Percentiles rank a stretch among this genome's conserved stretches.
phyloP scores from a whole-genome alignment of 2,797 vertebrate genomes.

The Thaleichthys pacificus region DNA sequence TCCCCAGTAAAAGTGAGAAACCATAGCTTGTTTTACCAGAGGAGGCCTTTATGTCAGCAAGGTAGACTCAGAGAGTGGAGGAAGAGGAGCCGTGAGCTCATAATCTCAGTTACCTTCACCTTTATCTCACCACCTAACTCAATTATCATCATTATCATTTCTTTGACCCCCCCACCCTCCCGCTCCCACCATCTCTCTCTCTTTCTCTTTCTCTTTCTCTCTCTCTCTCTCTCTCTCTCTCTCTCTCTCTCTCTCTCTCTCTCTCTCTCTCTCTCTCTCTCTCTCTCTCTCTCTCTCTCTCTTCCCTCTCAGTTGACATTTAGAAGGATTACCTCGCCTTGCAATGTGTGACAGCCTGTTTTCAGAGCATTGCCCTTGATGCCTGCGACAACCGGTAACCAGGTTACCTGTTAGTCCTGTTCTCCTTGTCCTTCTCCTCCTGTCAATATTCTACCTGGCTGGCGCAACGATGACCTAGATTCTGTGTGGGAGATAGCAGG shows the following conservation, averaged over 20 bases:
- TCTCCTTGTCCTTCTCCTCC: neutral
- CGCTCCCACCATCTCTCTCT: neutral
- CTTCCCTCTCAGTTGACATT: slow-evolving; percentile 3
- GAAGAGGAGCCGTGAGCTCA: slow-evolving; percentile 1
- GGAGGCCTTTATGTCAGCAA: slow-evolving; percentile 35
- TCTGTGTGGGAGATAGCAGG: slow-evolving; percentile 14
- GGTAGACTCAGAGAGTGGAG: slow-evolving; percentile 21
- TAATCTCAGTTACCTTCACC: neutral
- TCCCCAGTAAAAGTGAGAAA: slow-evolving; percentile 34
- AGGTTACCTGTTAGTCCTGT: slow-evolving; percentile 25
- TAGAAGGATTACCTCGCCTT: slow-evolving; percentile 11
- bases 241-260: neutral
- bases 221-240: neutral
- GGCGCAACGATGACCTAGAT: slow-evolving; percentile 62
- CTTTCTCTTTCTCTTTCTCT: neutral
- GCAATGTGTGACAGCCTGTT: slow-evolving; percentile 2
- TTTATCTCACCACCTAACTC: neutral
- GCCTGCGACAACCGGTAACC: slow-evolving; percentile 27
- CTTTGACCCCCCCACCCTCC: neutral
- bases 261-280: neutral
- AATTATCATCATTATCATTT: neutral
- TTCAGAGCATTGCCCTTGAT: slow-evolving; percentile 7
- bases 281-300: neutral
- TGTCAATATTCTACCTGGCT: slow-evolving; percentile 12
- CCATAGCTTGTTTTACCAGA: slow-evolving; percentile 32